Evolutionary conservation across 2,113 vertebrate species (phyloP).

Genomic region (Ophthalmolycus amberensis): DNA sequence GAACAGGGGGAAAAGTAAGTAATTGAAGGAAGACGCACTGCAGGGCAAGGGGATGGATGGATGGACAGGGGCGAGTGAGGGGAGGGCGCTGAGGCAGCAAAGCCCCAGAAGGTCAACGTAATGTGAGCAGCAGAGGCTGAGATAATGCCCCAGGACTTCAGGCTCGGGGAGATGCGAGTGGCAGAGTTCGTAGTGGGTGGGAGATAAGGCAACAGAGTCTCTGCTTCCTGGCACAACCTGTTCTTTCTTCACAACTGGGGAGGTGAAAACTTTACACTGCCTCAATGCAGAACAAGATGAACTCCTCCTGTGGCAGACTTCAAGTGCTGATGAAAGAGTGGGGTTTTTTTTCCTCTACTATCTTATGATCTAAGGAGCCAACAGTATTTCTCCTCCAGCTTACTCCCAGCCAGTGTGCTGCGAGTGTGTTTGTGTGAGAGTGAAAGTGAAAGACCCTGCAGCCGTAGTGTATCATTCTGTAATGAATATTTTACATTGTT

Average conservation of each 20-base stretch:
- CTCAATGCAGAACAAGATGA: conserved; percentile 53
- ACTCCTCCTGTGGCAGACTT: conserved; percentile 52
- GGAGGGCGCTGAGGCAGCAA: neutral
- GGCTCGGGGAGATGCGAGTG: conserved; percentile 15
- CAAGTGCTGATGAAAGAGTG: conserved; percentile 31
- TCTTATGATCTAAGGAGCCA: conserved; percentile 38
- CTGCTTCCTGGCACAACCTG: conserved; percentile 61
- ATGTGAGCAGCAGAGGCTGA: conserved; percentile 54
- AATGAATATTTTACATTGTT: conserved; percentile 17
- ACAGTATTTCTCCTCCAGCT: conserved; percentile 30
- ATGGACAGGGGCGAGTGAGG: neutral
- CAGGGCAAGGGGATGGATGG: neutral
- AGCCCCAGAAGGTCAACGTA: conserved; percentile 44
- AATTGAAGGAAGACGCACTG: conserved; percentile 4
- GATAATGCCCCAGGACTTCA: conserved; percentile 59
- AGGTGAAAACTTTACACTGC: conserved; percentile 36
- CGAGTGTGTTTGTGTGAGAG: neutral
- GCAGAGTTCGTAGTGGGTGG: conserved; percentile 39
- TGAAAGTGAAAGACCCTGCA: conserved; percentile 4
- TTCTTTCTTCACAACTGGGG: conserved; percentile 34
- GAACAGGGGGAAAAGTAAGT: neutral
- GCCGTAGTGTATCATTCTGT: neutral
- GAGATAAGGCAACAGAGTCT: conserved; percentile 59
- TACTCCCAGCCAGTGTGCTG: neutral
- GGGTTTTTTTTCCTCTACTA: neutral